Conservation (phyloP, 2,888 invertebrate genomes). For the Conomelus anceps region DNA sequence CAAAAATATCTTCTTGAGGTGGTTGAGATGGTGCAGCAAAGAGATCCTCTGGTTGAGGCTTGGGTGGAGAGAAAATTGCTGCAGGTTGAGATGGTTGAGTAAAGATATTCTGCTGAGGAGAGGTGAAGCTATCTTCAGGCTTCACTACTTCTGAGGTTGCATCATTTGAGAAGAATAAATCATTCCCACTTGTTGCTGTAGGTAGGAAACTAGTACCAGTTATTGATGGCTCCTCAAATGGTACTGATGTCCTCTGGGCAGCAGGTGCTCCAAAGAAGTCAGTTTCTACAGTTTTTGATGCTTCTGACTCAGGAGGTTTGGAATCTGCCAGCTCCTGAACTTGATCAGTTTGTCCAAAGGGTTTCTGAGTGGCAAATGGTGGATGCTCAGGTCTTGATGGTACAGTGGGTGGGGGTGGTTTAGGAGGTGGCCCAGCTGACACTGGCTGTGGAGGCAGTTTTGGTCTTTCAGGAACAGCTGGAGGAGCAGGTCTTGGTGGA, state of each 20-base stretch:
- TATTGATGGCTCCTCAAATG: neutral
- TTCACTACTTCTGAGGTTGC: neutral
- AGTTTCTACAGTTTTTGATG: neutral
- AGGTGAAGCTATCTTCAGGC: neutral
- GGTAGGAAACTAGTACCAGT: neutral
- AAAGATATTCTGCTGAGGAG: neutral
- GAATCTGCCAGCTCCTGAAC: neutral
- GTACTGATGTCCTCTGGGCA: conserved; percentile 1
- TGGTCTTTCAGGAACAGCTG: conserved; percentile 38
- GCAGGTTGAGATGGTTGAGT: neutral
- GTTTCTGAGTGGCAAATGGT: conserved; percentile 22
- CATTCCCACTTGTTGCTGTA: neutral
- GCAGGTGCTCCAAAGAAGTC: conserved; percentile 18
- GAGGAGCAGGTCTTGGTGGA: conserved; percentile 46
- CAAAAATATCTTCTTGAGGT: neutral
- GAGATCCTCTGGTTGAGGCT: neutral
- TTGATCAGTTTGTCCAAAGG: no score
- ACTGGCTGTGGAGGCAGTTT: conserved; percentile 29
- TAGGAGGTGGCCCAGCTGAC: neutral
- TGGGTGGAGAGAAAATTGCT: neutral
- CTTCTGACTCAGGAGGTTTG: neutral
- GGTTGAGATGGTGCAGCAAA: neutral
- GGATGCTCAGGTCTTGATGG: conserved; percentile 33
- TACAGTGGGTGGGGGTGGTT: conserved; percentile 1
- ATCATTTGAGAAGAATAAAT: neutral